Evolutionary conservation across 2,888 invertebrate genomes (phyloP), one percentile per base, ranked within the genome.

Genomic region (Orchesellides sinensis): DNA sequence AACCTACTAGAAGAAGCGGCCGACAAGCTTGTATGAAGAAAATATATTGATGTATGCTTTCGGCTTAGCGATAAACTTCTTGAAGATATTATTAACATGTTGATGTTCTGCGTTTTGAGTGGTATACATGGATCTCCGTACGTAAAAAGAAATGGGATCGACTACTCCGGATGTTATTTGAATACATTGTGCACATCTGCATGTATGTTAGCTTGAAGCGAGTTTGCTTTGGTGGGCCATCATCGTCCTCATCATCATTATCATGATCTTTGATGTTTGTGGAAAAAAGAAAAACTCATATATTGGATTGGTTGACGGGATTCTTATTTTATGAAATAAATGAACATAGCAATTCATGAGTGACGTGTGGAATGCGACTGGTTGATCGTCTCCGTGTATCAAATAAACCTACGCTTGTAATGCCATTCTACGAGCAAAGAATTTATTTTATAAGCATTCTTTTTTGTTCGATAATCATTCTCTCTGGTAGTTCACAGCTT

Each of bases 321-420:
- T 83, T 72, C 66, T 74, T 75, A 70, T 83, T 83, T 83, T 74
- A 83, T 73, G 79, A 82, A 69, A 84, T 82, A 79, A 84, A 79
- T 84, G 82, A 84, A 79, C 84, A 73, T 81, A 72, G 84, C 84
- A 84, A 82, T 84, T 84, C 82, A 84, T 65, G 78, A 84, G 78
- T 84, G 84, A 84, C 84, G 75, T 82, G 82, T 82, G 84, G 84
- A 84, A 84, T 84, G 78, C 82, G 79, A 84, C 78, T 84, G 74
- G 83, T 77, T 77, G 83, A 83, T 83, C 83, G 83, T 77, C 70
- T 83, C 61, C 40, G 56, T n/a, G n/a, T 65, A 70, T 66, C 70
- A 83, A 83, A 77, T 66, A 69, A 73, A 54, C 82, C 82, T 82
- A 82, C 75, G 82, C 74, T 52, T 21, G 12, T 69, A 21, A 66